These are phyloP conservation scores for Garra rufa DNA, from an alignment of 2,113 vertebrate species.

Conservation along the genomic window DNA sequence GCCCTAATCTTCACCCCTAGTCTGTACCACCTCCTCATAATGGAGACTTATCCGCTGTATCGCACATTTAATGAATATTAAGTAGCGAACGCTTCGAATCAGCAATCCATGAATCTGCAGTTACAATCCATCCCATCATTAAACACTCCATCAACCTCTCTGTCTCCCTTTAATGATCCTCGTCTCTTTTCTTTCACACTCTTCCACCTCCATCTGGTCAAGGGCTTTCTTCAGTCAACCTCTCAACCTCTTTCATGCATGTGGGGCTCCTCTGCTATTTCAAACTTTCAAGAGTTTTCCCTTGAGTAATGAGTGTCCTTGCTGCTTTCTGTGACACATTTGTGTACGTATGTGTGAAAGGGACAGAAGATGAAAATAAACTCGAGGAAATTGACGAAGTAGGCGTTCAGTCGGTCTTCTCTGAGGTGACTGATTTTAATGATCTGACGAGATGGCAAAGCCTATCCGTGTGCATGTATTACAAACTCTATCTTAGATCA, in stretches of 20 bases:
- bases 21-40: neutral
- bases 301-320: neutral
- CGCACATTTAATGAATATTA: constrained; percentile 40
- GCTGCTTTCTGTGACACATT: neutral
- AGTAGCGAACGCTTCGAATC: constrained; percentile 63
- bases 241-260: neutral
- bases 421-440: constrained; percentile 16
- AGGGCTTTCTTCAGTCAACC: neutral
- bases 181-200: neutral
- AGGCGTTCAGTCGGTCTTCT: constrained; percentile 8
- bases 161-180: constrained; percentile 23
- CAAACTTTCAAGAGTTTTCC: neutral
- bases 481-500: constrained; percentile 34
- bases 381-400: neutral
- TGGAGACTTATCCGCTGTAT: neutral
- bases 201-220: constrained; percentile 10
- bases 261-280: neutral
- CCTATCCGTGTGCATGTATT: constrained; percentile 6
- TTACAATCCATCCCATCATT: constrained; percentile 46
- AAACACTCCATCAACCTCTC: constrained; percentile 37
- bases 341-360: neutral
- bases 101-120: constrained; percentile 57
- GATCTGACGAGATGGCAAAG: neutral
- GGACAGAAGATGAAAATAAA: neutral
- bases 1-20: neutral